Percentiles rank a stretch among this genome's conserved stretches.
These are phyloP conservation scores for Polyergus mexicanus DNA, from an alignment of 1,140 invertebrate species.

Conservation along the genomic window DNA sequence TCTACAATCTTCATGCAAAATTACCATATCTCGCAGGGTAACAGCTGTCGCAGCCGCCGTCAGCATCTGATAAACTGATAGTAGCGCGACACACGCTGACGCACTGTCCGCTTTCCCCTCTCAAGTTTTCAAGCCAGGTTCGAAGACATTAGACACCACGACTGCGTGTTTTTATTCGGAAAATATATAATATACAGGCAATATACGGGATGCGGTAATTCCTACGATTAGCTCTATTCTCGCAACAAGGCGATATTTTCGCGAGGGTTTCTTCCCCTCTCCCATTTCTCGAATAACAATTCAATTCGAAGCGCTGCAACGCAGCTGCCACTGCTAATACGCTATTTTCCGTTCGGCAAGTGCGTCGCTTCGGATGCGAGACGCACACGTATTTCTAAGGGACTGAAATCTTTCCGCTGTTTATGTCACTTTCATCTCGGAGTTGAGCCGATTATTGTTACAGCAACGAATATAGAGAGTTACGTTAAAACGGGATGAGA, in stretches of 20 bases:
- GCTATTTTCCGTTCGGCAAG: slow-evolving; percentile 44
- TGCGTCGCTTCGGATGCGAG: not conserved
- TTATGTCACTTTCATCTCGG: slow-evolving; percentile 5
- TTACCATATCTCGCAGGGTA: slow-evolving; percentile 83
- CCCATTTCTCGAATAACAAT: slow-evolving; percentile 57
- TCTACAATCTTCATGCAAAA: slow-evolving; percentile 73
- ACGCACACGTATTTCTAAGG: not conserved
- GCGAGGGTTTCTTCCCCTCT: slow-evolving; percentile 1
- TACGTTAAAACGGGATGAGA: not conserved
- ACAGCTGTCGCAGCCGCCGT: slow-evolving; percentile 82
- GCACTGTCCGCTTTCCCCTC: not conserved
- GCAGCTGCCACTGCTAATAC: slow-evolving; percentile 54
- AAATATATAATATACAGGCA: slow-evolving; percentile 1
- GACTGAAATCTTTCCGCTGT: slow-evolving; percentile 11
- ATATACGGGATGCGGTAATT: slow-evolving; percentile 18
- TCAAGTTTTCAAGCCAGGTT: not conserved
- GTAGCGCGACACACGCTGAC: slow-evolving; percentile 77
- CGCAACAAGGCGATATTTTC: slow-evolving; percentile 11
- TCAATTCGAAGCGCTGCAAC: slow-evolving; percentile 26
- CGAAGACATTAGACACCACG: not conserved
- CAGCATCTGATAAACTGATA: slow-evolving; percentile 86
- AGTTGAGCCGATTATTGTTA: not conserved
- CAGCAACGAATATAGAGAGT: not conserved
- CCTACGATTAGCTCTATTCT: slow-evolving; percentile 28
- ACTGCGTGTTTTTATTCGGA: slow-evolving; percentile 28